Evolutionary conservation across 2,113 vertebrate genomes (phyloP).

Genomic region (Ginglymostoma cirratum): DNA sequence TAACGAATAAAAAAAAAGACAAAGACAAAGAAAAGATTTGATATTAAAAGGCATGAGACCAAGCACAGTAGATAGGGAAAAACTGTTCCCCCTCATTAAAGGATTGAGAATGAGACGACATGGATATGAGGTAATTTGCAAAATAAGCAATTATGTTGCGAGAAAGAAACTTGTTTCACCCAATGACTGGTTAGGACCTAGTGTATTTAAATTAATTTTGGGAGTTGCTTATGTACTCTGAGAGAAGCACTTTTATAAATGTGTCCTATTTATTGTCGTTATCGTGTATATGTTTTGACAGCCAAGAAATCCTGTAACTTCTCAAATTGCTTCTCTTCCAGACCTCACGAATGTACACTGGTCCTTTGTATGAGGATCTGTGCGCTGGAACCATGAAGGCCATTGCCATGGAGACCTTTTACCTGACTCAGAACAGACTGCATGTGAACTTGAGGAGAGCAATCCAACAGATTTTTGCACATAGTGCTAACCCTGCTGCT

Average conservation of each 20-base stretch:
- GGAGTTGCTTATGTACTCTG: neutral
- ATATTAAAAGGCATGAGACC: too few species aligned
- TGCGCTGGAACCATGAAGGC: constrained; percentile 82
- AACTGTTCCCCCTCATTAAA: too few species aligned
- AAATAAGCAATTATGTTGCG: too few species aligned
- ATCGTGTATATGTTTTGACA: neutral
- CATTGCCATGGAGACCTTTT: constrained; percentile 86
- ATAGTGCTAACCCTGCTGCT: constrained; percentile 61
- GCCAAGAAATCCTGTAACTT: neutral
- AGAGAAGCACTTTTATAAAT: neutral
- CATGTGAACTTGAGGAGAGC: constrained; percentile 86
- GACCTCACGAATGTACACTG: constrained; percentile 97
- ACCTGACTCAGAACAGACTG: constrained; percentile 82
- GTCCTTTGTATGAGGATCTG: constrained; percentile 92
- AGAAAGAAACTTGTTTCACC: too few species aligned
- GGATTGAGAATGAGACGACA: too few species aligned
- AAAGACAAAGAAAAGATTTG: too few species aligned
- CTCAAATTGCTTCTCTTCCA: constrained; percentile 46
- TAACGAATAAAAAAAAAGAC: too few species aligned
- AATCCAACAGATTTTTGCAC: constrained; percentile 86
- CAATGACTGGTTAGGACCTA: neutral
- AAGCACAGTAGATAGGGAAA: too few species aligned
- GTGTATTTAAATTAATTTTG: neutral
- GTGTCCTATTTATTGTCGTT: neutral
- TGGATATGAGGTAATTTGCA: too few species aligned